Evolutionary conservation across 1,140 invertebrate species (phyloP).

Genomic region (Zaprionus tsacasi): DNA sequence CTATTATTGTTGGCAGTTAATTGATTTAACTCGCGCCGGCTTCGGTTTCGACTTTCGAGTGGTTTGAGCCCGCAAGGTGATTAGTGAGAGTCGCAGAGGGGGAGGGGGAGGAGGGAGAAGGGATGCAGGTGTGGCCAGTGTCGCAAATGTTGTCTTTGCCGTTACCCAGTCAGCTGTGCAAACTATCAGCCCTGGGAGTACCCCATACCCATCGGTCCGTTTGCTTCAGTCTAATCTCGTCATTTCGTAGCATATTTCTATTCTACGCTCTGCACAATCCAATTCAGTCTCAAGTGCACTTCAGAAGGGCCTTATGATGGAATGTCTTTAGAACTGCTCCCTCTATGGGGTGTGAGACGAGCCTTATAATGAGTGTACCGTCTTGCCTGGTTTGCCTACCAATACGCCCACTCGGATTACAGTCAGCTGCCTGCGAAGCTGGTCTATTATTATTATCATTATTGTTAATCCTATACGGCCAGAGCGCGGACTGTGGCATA

Average conservation of each 20-base stretch:
- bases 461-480: slow-evolving; percentile 14
- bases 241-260: neutral
- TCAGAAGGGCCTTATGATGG: slow-evolving; percentile 5
- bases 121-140: slow-evolving; percentile 27
- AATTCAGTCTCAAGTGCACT: neutral
- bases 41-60: slow-evolving; percentile 15
- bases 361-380: slow-evolving; percentile 9
- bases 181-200: neutral
- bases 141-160: slow-evolving; percentile 2
- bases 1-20: slow-evolving; percentile 63
- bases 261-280: neutral
- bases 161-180: slow-evolving; percentile 28
- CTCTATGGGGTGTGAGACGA: neutral
- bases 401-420: slow-evolving; percentile 51
- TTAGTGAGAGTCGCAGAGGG: neutral
- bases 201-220: neutral
- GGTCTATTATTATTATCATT: slow-evolving; percentile 54
- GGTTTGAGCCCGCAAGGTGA: slow-evolving; percentile 8
- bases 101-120: neutral
- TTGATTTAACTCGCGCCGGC: slow-evolving; percentile 57
- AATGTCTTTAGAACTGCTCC: slow-evolving; percentile 16
- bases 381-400: slow-evolving; percentile 3
- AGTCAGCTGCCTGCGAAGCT: slow-evolving; percentile 43
- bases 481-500: slow-evolving; percentile 35
- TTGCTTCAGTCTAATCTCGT: neutral